Conservation (phyloP, 1,140 invertebrate genomes). For the Coenobita brevimanus region DNA sequence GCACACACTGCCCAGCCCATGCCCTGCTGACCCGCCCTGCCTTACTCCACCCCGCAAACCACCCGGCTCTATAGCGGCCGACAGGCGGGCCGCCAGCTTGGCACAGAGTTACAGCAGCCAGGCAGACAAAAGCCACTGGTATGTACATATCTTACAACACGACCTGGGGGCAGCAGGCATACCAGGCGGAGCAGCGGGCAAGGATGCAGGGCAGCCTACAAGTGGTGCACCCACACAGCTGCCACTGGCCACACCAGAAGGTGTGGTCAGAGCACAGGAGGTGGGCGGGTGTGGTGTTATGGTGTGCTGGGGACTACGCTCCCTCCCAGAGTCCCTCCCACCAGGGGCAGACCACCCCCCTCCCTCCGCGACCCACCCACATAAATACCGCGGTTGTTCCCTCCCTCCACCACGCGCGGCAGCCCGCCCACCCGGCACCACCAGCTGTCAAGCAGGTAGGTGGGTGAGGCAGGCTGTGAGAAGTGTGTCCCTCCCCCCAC, state of each 20-base stretch:
- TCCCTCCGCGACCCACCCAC: constrained; percentile 54
- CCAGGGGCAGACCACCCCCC: constrained; percentile 65
- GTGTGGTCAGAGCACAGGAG: background rate
- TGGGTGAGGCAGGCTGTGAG: constrained; percentile 51
- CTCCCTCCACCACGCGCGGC: background rate
- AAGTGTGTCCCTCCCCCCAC: constrained; percentile 57
- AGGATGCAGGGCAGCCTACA: constrained; percentile 42
- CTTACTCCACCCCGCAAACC: constrained; percentile 1
- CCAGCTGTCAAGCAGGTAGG: too few relatives aligned
- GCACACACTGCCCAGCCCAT: constrained; percentile 49
- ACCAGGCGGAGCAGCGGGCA: background rate
- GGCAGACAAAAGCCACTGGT: constrained; percentile 54
- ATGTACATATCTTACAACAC: constrained; percentile 61
- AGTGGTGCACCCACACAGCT: constrained; percentile 54
- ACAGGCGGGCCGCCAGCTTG: constrained; percentile 41
- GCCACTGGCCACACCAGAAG: constrained; percentile 23
- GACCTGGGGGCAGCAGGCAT: constrained; percentile 26
- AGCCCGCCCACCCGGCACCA: background rate
- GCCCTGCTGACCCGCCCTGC: background rate
- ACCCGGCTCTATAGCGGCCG: background rate
- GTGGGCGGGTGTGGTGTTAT: constrained; percentile 50
- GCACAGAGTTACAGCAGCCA: constrained; percentile 35
- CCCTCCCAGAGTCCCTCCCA: constrained; percentile 59
- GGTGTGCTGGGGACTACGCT: constrained; percentile 40
- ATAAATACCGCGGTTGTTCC: constrained; percentile 36